Base-by-base conservation (phyloP, 2,888 invertebrate species). In the Microchrysa polita region DNA sequence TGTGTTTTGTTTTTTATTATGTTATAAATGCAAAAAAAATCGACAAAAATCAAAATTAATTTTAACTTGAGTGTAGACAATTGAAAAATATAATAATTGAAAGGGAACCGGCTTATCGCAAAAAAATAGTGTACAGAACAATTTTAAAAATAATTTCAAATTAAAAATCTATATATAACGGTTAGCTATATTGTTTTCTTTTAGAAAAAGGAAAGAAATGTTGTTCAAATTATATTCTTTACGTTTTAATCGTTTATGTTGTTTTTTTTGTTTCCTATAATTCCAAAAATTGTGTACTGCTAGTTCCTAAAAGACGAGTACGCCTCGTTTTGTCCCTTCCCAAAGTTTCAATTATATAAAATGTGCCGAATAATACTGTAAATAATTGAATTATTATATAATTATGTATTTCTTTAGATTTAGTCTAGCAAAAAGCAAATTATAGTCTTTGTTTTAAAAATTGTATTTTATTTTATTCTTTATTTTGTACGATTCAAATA, bases 131-230 rank as follows among this genome's bases (percentile, higher is more conserved):
- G 27, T 34, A 34, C 27, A 34, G 27, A 34, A 34, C 27, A 34
- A 34, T 5, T 5, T 34, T 34, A 34, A 7, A 34, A 34, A 34
- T 34, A 34, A 34, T 34, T 34, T 34, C 27, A 34, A 34, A 34
- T 7, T 34, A 34, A 5, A 34, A 5, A 7, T 34, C 4, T 34
- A 34, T 34, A 34, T 34, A n/a, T n/a, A n/a, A n/a, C n/a, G n/a
- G n/a, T n/a, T n/a, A n/a, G n/a, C n/a, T n/a, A n/a, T 27, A 60
- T 60, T 60, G 10, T 60, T 60, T 60, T 60, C 40, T 34, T 60
- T 60, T 60, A 27, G 40, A 60, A 60, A n/a, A 60, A 16, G n/a
- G 27, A 4, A 34, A 60, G 40, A 16, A 60, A 60, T 34, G 27
- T 60, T 34, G 60, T 60, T 60, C 18, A 16, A 16, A 5, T 22